Percentiles rank a stretch among this genome's conserved stretches.
phyloP scores from a whole-genome alignment of 1,140 invertebrate species.

The Patella vulgata region DNA sequence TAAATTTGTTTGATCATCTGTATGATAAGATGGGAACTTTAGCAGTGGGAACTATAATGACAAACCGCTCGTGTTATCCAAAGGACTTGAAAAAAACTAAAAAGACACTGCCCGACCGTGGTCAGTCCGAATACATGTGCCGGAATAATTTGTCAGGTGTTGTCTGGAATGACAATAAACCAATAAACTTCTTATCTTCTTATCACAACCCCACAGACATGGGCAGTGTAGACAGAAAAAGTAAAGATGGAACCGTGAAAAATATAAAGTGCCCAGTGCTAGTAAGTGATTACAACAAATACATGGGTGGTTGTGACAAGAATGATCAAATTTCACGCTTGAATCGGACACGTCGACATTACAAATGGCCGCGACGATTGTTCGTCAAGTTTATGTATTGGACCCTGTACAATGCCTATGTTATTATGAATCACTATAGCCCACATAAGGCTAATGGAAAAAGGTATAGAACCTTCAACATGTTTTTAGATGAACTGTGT shows the following conservation, averaged over 20 bases:
- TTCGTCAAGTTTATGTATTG: constrained; percentile 15
- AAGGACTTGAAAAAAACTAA: constrained; percentile 5
- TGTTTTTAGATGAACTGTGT: constrained; percentile 14
- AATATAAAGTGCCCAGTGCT: constrained; percentile 15
- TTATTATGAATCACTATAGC: constrained; percentile 2
- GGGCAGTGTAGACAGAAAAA: constrained; percentile 11
- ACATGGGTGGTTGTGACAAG: constrained; percentile 30
- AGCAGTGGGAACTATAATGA: constrained; percentile 21
- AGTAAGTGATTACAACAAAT: constrained; percentile 13
- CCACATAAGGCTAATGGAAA: constrained; percentile 10
- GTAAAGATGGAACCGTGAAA: constrained; percentile 29
- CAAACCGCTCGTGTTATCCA: constrained; percentile 20
- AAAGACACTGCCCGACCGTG: not conserved
- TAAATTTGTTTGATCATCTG: constrained; percentile 55
- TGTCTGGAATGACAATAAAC: constrained; percentile 29
- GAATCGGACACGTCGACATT: too few relatives aligned
- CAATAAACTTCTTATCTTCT: constrained; percentile 21
- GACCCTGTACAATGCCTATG: constrained; percentile 20
- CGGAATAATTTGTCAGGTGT: constrained; percentile 13
- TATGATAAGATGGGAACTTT: constrained; percentile 46
- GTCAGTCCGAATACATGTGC: not conserved
- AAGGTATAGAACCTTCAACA: constrained; percentile 9
- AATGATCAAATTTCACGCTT: too few relatives aligned
- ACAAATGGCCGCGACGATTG: constrained; percentile 12
- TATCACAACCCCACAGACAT: constrained; percentile 8